Percentiles rank a stretch among this genome's conserved stretches.
These are phyloP conservation scores for Eucera pruinosa DNA, from an alignment of 2,888 invertebrate genomes.

Conservation along the genomic window DNA sequence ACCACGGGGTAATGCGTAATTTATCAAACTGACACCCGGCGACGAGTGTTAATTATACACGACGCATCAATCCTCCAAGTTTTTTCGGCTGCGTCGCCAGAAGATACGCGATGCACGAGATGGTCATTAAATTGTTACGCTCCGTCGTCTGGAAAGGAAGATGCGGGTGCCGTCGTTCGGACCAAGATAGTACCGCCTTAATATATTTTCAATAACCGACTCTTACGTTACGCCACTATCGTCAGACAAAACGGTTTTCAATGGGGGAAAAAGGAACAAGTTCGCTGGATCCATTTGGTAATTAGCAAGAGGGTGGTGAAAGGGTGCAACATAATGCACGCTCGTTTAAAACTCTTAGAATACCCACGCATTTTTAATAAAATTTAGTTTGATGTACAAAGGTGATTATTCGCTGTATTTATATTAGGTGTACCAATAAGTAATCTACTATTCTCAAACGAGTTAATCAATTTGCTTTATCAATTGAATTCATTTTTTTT, in stretches of 20 bases:
- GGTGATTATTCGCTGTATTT: too few relatives aligned
- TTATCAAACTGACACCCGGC: constrained; percentile 38
- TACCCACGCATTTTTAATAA: too few relatives aligned
- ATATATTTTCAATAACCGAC: constrained; percentile 50
- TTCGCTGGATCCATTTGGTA: neutral
- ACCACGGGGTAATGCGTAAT: constrained; percentile 25
- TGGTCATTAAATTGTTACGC: constrained; percentile 53
- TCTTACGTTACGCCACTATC: neutral
- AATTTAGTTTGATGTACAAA: too few relatives aligned
- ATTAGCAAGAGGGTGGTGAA: neutral
- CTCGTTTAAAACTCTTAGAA: too few relatives aligned
- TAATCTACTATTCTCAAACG: too few relatives aligned
- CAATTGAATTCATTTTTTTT: too few relatives aligned
- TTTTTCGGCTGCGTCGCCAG: constrained; percentile 22
- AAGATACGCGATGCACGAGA: constrained; percentile 6
- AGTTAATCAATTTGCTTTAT: too few relatives aligned
- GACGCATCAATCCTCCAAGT: constrained; percentile 27
- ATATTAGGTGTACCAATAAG: too few relatives aligned
- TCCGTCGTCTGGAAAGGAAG: constrained; percentile 36
- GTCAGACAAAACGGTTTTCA: neutral
- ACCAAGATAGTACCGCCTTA: constrained; percentile 45
- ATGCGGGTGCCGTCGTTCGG: constrained; percentile 31
- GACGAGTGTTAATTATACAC: constrained; percentile 52
- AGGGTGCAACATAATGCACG: neutral
- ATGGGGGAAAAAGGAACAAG: neutral